phyloP scores from a whole-genome alignment of 2,888 invertebrate genomes.

The Leptinotarsa tumamoca region DNA sequence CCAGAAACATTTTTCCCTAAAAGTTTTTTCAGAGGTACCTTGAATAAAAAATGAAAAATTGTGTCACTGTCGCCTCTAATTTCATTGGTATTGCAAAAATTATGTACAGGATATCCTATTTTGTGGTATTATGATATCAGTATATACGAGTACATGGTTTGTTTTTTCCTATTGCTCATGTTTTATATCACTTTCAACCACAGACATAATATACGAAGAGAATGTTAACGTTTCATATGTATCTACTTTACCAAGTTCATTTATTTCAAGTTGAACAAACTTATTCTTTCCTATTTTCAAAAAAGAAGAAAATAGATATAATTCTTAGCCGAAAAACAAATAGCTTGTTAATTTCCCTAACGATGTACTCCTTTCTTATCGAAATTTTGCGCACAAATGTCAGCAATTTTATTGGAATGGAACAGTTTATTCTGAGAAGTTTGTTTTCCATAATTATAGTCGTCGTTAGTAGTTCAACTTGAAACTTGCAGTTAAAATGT shows the following conservation, averaged over 20 bases:
- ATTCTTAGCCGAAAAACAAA: neutral
- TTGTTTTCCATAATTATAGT: neutral
- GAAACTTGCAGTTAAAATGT: slow-evolving; percentile 1
- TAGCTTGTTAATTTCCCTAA: neutral
- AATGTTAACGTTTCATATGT: neutral
- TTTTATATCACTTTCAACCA: neutral
- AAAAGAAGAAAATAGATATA: no score
- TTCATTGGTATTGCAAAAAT: neutral
- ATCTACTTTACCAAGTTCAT: no score
- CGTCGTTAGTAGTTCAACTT: neutral
- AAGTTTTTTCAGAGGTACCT: no score
- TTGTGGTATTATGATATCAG: neutral
- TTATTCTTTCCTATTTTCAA: no score
- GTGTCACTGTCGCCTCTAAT: neutral
- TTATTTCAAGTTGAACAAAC: no score
- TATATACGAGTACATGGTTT: neutral
- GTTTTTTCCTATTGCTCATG: neutral
- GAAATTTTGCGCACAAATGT: neutral
- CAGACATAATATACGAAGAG: neutral
- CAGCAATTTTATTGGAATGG: neutral
- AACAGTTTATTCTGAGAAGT: neutral
- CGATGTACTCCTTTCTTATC: slow-evolving; percentile 3
- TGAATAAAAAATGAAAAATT: no score
- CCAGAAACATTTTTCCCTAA: no score
- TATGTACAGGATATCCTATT: slow-evolving; percentile 15